Conservation (phyloP, 2,888 invertebrate species). For the Chironomus tentans region DNA sequence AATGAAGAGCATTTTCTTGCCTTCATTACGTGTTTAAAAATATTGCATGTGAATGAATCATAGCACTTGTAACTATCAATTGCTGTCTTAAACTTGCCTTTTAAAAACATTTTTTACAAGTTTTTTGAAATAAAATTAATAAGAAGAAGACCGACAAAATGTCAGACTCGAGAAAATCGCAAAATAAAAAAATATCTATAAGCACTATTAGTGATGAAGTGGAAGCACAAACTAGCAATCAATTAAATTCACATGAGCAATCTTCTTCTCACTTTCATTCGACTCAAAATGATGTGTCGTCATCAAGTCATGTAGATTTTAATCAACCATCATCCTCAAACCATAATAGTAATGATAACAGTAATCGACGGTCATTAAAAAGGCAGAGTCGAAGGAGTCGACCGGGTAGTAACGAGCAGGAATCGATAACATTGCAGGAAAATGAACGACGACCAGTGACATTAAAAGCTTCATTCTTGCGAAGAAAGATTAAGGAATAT, state of each 20-base stretch:
- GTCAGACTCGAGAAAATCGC: background rate
- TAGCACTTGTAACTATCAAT: background rate
- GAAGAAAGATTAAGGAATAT: slow-evolving; percentile 21
- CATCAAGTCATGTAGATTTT: background rate
- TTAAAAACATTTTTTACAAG: no score
- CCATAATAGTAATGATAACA: background rate
- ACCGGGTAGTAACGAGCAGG: background rate
- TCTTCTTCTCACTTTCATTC: background rate
- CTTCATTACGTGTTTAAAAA: background rate
- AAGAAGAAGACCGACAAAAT: background rate
- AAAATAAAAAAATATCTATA: background rate
- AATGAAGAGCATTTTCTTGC: no score
- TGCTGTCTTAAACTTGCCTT: no score
- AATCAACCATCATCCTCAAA: background rate
- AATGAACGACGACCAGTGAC: background rate
- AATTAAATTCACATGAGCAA: background rate
- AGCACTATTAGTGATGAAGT: background rate
- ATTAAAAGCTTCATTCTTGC: slow-evolving; percentile 15
- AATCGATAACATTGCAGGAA: slow-evolving; percentile 22
- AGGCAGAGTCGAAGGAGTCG: background rate
- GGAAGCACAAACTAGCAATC: background rate
- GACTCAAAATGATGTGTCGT: background rate
- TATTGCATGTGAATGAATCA: background rate
- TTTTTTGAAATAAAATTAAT: no score
- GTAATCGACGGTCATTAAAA: background rate